phyloP scores from a whole-genome alignment of 2,113 vertebrate genomes.

The Ascaphus truei region DNA sequence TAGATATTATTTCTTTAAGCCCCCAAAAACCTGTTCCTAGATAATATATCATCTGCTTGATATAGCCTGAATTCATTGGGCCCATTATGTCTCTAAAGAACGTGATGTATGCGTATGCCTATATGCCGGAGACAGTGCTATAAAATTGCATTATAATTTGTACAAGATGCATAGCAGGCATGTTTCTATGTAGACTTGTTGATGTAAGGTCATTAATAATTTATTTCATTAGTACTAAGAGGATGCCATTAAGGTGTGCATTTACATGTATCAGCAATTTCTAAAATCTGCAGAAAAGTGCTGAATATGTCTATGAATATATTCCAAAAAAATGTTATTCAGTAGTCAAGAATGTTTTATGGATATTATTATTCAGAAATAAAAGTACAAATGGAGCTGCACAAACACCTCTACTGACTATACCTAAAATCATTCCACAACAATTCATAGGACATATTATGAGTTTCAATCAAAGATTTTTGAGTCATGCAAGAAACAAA shows the following conservation, averaged over 20 bases:
- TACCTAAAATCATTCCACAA: not conserved
- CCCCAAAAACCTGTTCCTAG: not conserved
- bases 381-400: conserved; percentile 14
- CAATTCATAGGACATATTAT: too few relatives aligned
- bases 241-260: conserved; percentile 13
- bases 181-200: not conserved
- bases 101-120: not conserved
- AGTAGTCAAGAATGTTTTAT: not conserved
- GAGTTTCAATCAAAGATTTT: too few relatives aligned
- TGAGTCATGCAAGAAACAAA: too few relatives aligned
- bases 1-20: too few relatives aligned
- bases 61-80: not conserved
- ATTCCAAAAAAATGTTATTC: not conserved
- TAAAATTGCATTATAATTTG: not conserved
- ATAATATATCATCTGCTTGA: not conserved
- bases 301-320: not conserved
- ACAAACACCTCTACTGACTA: conserved; percentile 7
- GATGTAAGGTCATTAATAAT: conserved; percentile 18
- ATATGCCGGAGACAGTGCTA: not conserved
- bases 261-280: conserved; percentile 25
- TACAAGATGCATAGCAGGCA: not conserved
- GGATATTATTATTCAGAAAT: conserved; percentile 11
- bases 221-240: conserved; percentile 18
- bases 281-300: not conserved
- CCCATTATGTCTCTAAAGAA: not conserved